Evolutionary conservation across 2,113 vertebrate species (phyloP).

Genomic region (Anolis sagrei): DNA sequence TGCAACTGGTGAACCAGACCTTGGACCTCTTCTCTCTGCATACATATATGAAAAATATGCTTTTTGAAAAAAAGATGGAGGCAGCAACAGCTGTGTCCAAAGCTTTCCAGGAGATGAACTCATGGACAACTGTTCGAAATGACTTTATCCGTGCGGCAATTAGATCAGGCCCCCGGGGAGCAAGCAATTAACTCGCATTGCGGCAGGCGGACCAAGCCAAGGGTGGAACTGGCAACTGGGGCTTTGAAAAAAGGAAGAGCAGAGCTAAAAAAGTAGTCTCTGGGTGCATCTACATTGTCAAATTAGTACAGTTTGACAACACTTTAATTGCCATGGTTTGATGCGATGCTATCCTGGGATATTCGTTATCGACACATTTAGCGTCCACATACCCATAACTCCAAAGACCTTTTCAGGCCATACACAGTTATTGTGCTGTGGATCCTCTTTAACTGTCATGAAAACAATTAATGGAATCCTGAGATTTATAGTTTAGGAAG

Average conservation of each 20-base stretch:
- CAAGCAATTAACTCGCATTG: conserved; percentile 56
- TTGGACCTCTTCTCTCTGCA: neutral
- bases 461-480: too few relatives aligned
- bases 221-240: neutral
- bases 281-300: too few relatives aligned
- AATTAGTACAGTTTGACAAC: too few relatives aligned
- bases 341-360: too few relatives aligned
- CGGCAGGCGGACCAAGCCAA: conserved; percentile 51
- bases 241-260: too few relatives aligned
- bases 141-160: conserved; percentile 63
- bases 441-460: neutral
- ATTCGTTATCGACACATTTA: too few relatives aligned
- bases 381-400: too few relatives aligned
- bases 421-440: too few relatives aligned
- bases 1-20: too few relatives aligned
- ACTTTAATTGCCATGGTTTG: too few relatives aligned
- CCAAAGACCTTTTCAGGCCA: too few relatives aligned
- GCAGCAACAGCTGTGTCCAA: conserved; percentile 69
- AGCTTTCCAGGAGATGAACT: conserved; percentile 73
- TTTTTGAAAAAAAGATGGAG: neutral
- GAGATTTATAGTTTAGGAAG: too few relatives aligned
- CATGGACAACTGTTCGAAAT: conserved; percentile 73
- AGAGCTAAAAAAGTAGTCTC: neutral
- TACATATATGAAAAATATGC: neutral
- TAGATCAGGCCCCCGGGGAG: conserved; percentile 67